A percentile compares a stretch with the other conserved stretches of the same genome.
phyloP scores from a whole-genome alignment of 2,797 vertebrate genomes.

The Acanthornis magna region DNA sequence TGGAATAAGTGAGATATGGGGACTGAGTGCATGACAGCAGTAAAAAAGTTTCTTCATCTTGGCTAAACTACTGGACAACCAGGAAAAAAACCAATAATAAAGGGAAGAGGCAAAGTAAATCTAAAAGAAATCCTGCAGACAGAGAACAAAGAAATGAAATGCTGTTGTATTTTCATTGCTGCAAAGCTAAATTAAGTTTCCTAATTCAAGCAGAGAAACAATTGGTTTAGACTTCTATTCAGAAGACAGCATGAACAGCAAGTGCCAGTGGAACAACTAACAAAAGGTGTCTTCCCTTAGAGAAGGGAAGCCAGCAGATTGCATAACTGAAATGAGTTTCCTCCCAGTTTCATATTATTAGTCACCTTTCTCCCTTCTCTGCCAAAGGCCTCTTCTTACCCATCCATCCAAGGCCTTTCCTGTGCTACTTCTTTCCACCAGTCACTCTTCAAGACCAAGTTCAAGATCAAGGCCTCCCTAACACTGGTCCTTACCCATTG shows the following conservation, averaged over 20 bases:
- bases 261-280: constrained; percentile 10
- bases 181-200: not conserved
- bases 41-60: not conserved
- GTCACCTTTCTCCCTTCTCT: constrained; percentile 55
- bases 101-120: not conserved
- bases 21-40: not conserved
- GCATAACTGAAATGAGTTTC: constrained; percentile 30
- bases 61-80: not conserved
- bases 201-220: not conserved
- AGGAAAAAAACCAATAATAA: not conserved
- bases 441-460: not conserved
- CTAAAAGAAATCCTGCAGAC: not conserved
- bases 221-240: constrained; percentile 11
- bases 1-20: not conserved
- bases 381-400: constrained; percentile 38
- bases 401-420: constrained; percentile 12
- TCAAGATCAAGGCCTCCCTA: not conserved
- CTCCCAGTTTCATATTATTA: constrained; percentile 52
- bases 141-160: not conserved
- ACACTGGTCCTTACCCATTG: not conserved
- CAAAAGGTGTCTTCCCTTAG: constrained; percentile 50
- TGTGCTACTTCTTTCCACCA: constrained; percentile 1
- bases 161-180: not conserved
- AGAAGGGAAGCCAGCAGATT: constrained; percentile 58
- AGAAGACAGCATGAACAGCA: not conserved